Conservation (phyloP, 2,113 vertebrate species). For the Brachionichthys hirsutus region DNA sequence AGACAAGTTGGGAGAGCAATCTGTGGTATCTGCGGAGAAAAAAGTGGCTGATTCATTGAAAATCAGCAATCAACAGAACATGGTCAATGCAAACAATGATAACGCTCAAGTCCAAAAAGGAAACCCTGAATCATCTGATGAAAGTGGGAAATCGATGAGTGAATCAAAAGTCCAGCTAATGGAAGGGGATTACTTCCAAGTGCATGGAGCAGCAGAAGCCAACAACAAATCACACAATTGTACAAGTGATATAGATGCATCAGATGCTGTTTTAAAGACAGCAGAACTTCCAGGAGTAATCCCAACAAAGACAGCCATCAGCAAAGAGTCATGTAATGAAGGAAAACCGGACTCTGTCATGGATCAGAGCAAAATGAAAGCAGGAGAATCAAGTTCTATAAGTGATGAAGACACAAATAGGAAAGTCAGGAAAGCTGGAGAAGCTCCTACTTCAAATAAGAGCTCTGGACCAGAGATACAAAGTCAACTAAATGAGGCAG, state of each 20-base stretch:
- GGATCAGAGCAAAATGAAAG: constrained; percentile 36
- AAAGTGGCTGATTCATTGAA: constrained; percentile 39
- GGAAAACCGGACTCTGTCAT: constrained; percentile 24
- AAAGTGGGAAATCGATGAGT: constrained; percentile 2
- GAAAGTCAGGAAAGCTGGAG: constrained; percentile 26
- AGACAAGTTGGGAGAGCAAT: constrained; percentile 29
- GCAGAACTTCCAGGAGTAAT: constrained; percentile 17
- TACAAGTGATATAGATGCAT: constrained; percentile 3
- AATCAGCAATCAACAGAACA: constrained; percentile 22
- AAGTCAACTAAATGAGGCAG: constrained; percentile 12
- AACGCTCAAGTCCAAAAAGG: constrained; percentile 22
- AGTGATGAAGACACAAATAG: constrained; percentile 25
- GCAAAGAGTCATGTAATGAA: constrained; percentile 22
- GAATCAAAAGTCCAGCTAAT: constrained; percentile 14
- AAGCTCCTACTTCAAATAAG: constrained; percentile 39
- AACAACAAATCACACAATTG: constrained; percentile 10
- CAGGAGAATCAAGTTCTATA: constrained; percentile 24
- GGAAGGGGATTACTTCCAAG: constrained; percentile 66
- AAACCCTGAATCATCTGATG: constrained; percentile 23
- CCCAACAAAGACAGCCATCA: constrained; percentile 23
- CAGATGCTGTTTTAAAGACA: constrained; percentile 27
- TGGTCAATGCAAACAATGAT: constrained; percentile 1
- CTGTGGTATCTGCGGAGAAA: constrained; percentile 36
- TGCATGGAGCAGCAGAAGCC: constrained; percentile 46
- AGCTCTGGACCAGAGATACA: constrained; percentile 23